Conservation (phyloP, 2,113 vertebrate genomes). For the Apus apus region DNA sequence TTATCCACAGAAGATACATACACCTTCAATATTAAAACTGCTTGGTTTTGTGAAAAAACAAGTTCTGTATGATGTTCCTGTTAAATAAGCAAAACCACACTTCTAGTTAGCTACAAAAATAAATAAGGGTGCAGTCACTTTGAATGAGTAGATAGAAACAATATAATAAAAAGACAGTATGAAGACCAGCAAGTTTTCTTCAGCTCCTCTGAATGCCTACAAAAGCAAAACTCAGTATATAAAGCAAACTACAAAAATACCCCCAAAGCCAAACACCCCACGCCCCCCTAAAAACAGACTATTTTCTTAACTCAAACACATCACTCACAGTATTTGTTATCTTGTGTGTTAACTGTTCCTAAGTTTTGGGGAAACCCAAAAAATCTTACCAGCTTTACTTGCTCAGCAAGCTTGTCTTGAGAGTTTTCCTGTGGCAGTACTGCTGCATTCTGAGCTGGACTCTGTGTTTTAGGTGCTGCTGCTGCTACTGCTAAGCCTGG, state of each 20-base stretch:
- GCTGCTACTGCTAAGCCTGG: conserved; percentile 79
- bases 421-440: conserved; percentile 82
- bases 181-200: background rate
- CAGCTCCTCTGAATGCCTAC: background rate
- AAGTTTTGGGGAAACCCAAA: background rate
- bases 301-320: background rate
- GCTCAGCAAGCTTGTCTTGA: conserved; percentile 93
- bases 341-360: background rate
- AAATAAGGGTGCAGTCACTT: background rate
- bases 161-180: background rate
- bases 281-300: background rate
- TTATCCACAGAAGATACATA: background rate
- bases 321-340: background rate
- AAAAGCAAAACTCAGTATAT: background rate
- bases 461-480: conserved; percentile 81
- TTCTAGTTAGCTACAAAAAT: background rate
- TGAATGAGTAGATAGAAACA: background rate
- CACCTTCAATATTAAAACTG: background rate
- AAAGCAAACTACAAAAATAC: background rate
- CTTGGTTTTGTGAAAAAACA: background rate
- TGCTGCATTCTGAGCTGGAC: conserved; percentile 79
- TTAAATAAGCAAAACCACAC: background rate
- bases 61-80: background rate
- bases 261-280: no score
- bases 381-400: conserved; percentile 88